phyloP scores from a whole-genome alignment of 2,113 vertebrate species.

The Lepisosteus osseus region DNA sequence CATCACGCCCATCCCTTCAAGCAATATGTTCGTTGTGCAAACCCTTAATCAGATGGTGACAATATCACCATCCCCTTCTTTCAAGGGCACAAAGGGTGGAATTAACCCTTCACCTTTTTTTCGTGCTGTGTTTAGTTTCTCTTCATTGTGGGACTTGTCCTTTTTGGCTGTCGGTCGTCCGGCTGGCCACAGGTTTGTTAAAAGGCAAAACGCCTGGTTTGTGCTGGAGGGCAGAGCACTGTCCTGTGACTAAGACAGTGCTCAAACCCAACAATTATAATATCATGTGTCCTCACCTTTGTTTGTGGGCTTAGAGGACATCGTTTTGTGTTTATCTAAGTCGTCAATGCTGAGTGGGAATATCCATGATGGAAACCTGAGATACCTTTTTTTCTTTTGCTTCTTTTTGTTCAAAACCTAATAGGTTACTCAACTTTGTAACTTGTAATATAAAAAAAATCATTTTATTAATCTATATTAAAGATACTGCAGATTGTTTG shows the following conservation, averaged over 20 bases:
- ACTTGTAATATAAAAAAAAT: too few species aligned
- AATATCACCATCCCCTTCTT: constrained; percentile 1
- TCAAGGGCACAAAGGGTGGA: constrained; percentile 37
- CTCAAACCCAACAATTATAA: constrained; percentile 53
- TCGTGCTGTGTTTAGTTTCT: constrained; percentile 30
- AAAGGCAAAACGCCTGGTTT: constrained; percentile 33
- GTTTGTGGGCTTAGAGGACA: constrained; percentile 50
- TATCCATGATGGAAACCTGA: constrained; percentile 39
- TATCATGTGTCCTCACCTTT: constrained; percentile 57
- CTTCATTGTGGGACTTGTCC: constrained; percentile 40
- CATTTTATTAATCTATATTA: too few species aligned
- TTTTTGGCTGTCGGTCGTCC: constrained; percentile 44
- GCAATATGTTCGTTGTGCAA: neutral
- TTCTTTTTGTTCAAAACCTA: too few species aligned
- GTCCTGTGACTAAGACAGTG: constrained; percentile 37
- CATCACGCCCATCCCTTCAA: neutral
- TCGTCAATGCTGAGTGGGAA: constrained; percentile 51
- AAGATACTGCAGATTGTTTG: too few species aligned
- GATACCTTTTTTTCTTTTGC: neutral
- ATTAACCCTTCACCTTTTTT: constrained; percentile 44
- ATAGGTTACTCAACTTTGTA: too few species aligned
- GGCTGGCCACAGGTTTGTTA: constrained; percentile 36
- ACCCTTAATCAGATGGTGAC: constrained; percentile 1
- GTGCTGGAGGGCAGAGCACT: constrained; percentile 53
- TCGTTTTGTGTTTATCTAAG: constrained; percentile 62